Conservation (phyloP, 2,888 invertebrate genomes). For the Hemithea aestivaria region DNA sequence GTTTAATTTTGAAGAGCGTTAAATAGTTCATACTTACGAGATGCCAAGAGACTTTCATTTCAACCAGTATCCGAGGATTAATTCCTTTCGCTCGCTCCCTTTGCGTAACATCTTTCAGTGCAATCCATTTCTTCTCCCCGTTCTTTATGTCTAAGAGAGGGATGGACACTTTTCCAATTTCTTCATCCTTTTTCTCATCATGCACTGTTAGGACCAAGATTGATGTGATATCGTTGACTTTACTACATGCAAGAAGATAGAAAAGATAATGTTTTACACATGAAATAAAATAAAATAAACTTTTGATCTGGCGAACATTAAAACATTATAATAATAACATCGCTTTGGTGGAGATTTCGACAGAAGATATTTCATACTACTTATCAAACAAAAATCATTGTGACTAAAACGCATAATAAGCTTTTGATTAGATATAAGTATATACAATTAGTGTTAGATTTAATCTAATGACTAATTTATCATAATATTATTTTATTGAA, state of each 20-base stretch:
- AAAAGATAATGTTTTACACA: conserved; percentile 29
- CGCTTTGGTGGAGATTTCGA: too few relatives aligned
- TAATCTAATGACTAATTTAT: too few relatives aligned
- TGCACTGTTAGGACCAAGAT: conserved; percentile 94
- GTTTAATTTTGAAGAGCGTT: too few relatives aligned
- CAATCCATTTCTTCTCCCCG: conserved; percentile 95
- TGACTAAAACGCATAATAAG: too few relatives aligned
- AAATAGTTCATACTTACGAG: conserved; percentile 76
- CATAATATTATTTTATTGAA: too few relatives aligned
- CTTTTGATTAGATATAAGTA: too few relatives aligned
- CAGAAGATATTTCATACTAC: too few relatives aligned
- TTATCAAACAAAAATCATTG: too few relatives aligned
- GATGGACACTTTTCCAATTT: conserved; percentile 92
- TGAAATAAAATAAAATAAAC: too few relatives aligned
- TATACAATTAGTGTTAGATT: too few relatives aligned
- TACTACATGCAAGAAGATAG: conserved; percentile 68
- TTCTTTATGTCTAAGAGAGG: conserved; percentile 90
- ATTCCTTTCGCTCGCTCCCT: conserved; percentile 91
- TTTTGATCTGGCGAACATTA: too few relatives aligned
- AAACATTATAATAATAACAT: too few relatives aligned
- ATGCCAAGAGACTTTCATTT: conserved; percentile 94
- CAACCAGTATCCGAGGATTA: conserved; percentile 89
- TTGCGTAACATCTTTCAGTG: conserved; percentile 94
- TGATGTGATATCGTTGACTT: conserved; percentile 94
- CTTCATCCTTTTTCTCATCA: conserved; percentile 98